Evolutionary conservation across 2,888 invertebrate genomes (phyloP).

Genomic region (Caenorhabditis becei): DNA sequence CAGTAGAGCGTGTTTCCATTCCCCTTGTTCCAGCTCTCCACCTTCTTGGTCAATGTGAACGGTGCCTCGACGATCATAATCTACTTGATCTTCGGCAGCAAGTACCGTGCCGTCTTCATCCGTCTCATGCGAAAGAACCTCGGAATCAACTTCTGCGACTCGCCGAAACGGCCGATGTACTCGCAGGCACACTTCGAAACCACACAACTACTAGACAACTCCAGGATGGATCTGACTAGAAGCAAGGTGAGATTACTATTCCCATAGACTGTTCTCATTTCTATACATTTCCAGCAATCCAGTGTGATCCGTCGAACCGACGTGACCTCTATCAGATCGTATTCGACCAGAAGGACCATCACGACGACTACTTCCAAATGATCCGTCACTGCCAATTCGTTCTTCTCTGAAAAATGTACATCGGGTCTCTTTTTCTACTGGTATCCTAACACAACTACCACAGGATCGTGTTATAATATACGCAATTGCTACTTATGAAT

Average conservation of each 20-base stretch:
- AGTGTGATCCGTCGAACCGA: constrained; percentile 48
- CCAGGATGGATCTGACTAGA: constrained; percentile 38
- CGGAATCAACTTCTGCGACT: constrained; percentile 36
- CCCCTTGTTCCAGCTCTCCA: constrained; percentile 62
- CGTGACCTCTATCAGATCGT: constrained; percentile 26
- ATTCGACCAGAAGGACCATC: constrained; percentile 5
- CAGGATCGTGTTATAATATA: neutral
- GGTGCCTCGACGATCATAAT: constrained; percentile 76
- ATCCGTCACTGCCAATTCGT: neutral
- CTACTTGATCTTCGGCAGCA: constrained; percentile 76
- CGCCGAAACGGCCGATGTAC: constrained; percentile 46
- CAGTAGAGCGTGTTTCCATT: neutral
- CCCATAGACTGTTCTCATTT: constrained; percentile 1
- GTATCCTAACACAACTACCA: neutral
- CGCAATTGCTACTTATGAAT: too few relatives aligned
- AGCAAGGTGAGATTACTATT: too few relatives aligned
- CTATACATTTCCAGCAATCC: constrained; percentile 4
- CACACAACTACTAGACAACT: constrained; percentile 58
- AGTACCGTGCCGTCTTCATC: constrained; percentile 72
- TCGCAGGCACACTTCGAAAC: constrained; percentile 64
- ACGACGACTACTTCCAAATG: constrained; percentile 7
- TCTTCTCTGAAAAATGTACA: neutral
- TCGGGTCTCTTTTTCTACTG: neutral
- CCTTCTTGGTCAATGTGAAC: constrained; percentile 75
- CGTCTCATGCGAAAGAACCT: constrained; percentile 40